Percentiles rank a stretch among this genome's conserved stretches.
Conservation (phyloP, 2,888 invertebrate genomes). For the Caenorhabditis imperialis region DNA sequence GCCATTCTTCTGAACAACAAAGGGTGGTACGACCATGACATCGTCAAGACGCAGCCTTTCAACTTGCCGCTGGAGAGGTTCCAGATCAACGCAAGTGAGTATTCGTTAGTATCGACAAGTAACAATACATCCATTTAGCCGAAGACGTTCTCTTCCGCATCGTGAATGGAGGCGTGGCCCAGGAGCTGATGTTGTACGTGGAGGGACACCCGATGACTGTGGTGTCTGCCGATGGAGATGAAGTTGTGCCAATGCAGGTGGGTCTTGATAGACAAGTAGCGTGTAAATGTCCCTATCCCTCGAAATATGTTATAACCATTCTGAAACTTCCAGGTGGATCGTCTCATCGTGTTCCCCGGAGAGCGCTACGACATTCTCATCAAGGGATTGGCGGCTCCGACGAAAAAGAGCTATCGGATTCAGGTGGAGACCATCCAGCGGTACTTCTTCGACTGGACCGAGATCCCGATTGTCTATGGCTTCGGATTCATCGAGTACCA, state of each 20-base stretch:
- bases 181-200: slow-evolving; percentile 70
- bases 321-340: slow-evolving; percentile 56
- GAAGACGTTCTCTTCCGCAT: slow-evolving; percentile 67
- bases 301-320: too few relatives aligned
- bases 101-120: too few relatives aligned
- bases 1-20: slow-evolving; percentile 73
- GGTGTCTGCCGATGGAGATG: slow-evolving; percentile 73
- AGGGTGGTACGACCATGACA: slow-evolving; percentile 72
- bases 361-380: slow-evolving; percentile 76
- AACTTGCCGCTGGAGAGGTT: slow-evolving; percentile 70
- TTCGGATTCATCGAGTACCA: slow-evolving; percentile 72
- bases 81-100: slow-evolving; percentile 58
- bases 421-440: slow-evolving; percentile 57
- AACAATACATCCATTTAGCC: slow-evolving; percentile 24
- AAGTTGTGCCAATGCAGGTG: slow-evolving; percentile 66
- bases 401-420: slow-evolving; percentile 60
- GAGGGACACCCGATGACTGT: slow-evolving; percentile 72
- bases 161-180: slow-evolving; percentile 74
- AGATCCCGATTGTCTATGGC: slow-evolving; percentile 63
- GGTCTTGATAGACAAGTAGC: too few relatives aligned
- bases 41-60: slow-evolving; percentile 61
- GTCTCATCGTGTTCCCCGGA: slow-evolving; percentile 73
- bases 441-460: slow-evolving; percentile 65
- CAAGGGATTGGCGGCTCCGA: slow-evolving; percentile 59
- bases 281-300: too few relatives aligned